These are phyloP conservation scores for Aurelia aurita complex sp. Pacific DNA, from an alignment of 30 jellyfish, hydroid and myxozoan species.

Conservation along the genomic window DNA sequence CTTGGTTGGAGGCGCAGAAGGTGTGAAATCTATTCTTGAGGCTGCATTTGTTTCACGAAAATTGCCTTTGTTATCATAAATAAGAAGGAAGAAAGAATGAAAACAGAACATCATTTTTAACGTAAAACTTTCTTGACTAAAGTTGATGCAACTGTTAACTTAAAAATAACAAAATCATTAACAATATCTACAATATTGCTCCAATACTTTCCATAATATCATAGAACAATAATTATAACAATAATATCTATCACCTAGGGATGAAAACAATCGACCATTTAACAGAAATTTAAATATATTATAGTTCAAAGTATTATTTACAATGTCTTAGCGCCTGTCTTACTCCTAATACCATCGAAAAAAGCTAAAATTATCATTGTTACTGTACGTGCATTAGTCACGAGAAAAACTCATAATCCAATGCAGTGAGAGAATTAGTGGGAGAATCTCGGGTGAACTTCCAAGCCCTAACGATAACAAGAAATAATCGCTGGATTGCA, in stretches of 20 bases:
- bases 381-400: too few species aligned
- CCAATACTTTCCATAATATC: conserved; percentile 4
- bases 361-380: too few species aligned
- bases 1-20: too few species aligned
- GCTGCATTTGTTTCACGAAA: too few species aligned
- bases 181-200: conserved; percentile 6
- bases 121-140: not conserved
- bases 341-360: too few species aligned
- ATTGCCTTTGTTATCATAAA: too few species aligned
- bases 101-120: too few species aligned
- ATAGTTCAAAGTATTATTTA: conserved; percentile 44
- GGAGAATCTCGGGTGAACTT: too few species aligned
- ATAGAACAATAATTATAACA: not conserved
- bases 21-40: too few species aligned
- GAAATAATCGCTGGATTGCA: too few species aligned
- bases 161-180: not conserved
- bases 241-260: conserved; percentile 34
- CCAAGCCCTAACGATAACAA: too few species aligned
- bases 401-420: not conserved
- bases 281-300: conserved; percentile 48
- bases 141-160: conserved; percentile 32
- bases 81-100: too few species aligned
- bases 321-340: not conserved
- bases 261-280: conserved; percentile 7
- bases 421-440: not conserved